Conservation (phyloP, 2,888 invertebrate species). For the Drosophila kokeensis region DNA sequence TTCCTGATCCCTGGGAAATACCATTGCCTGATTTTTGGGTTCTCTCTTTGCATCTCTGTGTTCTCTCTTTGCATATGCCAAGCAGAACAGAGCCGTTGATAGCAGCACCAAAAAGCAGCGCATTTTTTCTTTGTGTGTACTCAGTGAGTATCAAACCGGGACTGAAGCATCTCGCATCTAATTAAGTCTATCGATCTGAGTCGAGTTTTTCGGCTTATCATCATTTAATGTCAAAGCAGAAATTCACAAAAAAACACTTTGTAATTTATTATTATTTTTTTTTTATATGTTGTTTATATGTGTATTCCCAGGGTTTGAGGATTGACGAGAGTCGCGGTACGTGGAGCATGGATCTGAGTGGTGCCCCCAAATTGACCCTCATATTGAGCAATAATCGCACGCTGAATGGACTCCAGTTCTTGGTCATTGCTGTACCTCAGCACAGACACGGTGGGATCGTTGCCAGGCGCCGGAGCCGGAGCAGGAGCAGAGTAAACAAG, state of each 20-base stretch:
- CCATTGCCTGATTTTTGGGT: background rate
- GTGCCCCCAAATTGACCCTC: slow-evolving; percentile 73
- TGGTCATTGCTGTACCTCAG: slow-evolving; percentile 71
- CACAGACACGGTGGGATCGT: slow-evolving; percentile 64
- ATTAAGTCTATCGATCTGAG: slow-evolving; percentile 15
- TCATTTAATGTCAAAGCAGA: slow-evolving; percentile 25
- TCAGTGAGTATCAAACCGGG: slow-evolving; percentile 47
- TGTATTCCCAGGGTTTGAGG: slow-evolving; percentile 60
- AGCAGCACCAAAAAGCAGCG: slow-evolving; percentile 29
- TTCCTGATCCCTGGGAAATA: slow-evolving; percentile 57
- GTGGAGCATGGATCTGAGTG: slow-evolving; percentile 68
- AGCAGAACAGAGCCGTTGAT: slow-evolving; percentile 19
- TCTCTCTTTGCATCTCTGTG: slow-evolving; percentile 1
- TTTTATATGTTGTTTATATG: slow-evolving; percentile 33
- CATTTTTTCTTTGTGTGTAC: slow-evolving; percentile 47
- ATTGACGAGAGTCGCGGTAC: slow-evolving; percentile 60
- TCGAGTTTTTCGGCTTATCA: slow-evolving; percentile 54
- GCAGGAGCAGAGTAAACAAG: slow-evolving; percentile 39
- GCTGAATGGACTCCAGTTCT: slow-evolving; percentile 72
- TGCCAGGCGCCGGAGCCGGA: slow-evolving; percentile 41
- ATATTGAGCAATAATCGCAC: slow-evolving; percentile 80
- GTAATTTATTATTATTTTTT: slow-evolving; percentile 50
- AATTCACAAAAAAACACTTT: slow-evolving; percentile 26
- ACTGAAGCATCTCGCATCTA: slow-evolving; percentile 50
- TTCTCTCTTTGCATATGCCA: slow-evolving; percentile 10